Conservation (phyloP, 2,888 invertebrate species). For the Leptinotarsa juncta region DNA sequence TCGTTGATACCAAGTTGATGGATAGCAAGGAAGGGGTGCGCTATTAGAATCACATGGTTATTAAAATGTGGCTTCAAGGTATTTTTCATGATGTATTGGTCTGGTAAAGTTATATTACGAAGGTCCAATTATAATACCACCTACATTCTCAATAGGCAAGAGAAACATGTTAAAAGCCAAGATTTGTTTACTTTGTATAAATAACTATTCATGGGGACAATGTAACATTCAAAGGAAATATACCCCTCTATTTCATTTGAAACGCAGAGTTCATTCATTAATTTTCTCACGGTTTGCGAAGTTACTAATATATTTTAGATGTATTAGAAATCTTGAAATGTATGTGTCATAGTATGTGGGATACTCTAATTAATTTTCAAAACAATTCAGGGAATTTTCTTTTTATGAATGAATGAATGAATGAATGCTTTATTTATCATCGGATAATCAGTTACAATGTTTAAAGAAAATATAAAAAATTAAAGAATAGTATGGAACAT, state of each 20-base stretch:
- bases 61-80: constrained; percentile 39
- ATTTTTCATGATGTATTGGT: constrained; percentile 34
- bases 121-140: constrained; percentile 37
- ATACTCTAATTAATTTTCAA: no score
- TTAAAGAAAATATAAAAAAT: no score
- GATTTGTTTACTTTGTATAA: constrained; percentile 16
- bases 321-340: no score
- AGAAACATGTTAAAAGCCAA: constrained; percentile 15
- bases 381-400: no score
- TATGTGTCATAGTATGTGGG: no score
- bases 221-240: neutral
- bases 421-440: no score
- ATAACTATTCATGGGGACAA: neutral
- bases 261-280: no score
- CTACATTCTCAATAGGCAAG: constrained; percentile 22
- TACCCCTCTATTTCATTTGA: neutral
- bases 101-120: constrained; percentile 17
- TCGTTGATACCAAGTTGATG: constrained; percentile 38
- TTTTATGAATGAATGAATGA: no score
- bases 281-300: no score
- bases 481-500: no score
- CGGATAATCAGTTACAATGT: no score
- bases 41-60: constrained; percentile 39
- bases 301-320: no score
- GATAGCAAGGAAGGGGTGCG: constrained; percentile 36